Percentiles rank a stretch among this genome's conserved stretches.
Conservation (phyloP, 2,113 vertebrate genomes). For the Meriones unguiculatus region DNA sequence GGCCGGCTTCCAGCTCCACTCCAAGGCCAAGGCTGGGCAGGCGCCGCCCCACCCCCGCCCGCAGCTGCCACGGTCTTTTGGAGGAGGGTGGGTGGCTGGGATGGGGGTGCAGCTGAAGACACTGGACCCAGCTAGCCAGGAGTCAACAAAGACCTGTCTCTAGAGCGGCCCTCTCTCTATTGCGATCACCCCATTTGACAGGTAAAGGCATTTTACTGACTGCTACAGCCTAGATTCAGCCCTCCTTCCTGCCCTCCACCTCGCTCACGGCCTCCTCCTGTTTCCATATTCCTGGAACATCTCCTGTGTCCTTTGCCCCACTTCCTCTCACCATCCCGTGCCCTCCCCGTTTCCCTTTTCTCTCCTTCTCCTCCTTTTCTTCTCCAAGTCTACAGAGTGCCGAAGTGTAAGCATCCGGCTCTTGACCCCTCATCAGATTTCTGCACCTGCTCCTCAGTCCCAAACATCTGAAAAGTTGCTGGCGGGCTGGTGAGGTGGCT, state of each 20-base stretch:
- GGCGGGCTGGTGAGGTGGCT: not conserved
- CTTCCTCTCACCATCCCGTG: too few species aligned
- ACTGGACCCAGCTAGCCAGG: not conserved
- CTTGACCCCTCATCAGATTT: not conserved
- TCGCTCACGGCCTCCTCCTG: rapidly evolving
- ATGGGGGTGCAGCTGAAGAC: not conserved
- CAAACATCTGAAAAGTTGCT: not conserved
- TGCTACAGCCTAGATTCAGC: not conserved
- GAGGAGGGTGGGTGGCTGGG: not conserved
- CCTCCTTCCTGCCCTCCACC: not conserved
- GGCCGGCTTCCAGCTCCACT: conserved; percentile 56
- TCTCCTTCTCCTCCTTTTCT: not conserved
- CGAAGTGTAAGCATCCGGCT: not conserved
- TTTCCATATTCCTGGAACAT: not conserved
- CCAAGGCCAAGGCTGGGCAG: conserved; percentile 52
- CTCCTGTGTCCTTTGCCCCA: not conserved
- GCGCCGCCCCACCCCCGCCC: not conserved
- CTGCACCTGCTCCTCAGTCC: not conserved
- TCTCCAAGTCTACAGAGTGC: not conserved
- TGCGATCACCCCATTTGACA: not conserved
- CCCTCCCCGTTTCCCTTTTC: too few species aligned
- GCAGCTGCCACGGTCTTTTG: conserved; percentile 22
- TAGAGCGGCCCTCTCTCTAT: not conserved
- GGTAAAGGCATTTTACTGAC: not conserved
- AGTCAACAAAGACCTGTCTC: not conserved